phyloP scores from a whole-genome alignment of 1,140 invertebrate species.

The Chionoecetes opilio region DNA sequence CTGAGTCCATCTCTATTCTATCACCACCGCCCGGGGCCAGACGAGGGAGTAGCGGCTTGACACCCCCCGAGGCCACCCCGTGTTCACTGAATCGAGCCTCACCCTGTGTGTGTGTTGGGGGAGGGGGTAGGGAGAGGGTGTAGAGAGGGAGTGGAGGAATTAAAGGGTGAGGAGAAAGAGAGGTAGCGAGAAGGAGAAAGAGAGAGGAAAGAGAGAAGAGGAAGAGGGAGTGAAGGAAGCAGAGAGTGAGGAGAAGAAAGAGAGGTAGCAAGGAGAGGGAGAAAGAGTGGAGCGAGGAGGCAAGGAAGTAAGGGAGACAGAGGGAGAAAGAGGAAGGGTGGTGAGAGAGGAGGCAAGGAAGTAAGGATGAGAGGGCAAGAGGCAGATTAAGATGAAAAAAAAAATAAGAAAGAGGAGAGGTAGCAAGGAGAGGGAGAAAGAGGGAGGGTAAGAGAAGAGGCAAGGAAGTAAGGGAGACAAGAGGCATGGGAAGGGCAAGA shows the following conservation, averaged over 20 bases:
- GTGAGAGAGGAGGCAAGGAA: neutral
- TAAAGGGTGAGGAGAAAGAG: neutral
- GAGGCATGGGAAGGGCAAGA: neutral
- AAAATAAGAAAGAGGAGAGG: conserved; percentile 14
- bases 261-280: neutral
- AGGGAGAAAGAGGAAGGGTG: too few relatives aligned
- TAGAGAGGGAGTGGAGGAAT: neutral
- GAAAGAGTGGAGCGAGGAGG: conserved; percentile 7
- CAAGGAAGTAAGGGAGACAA: conserved; percentile 36
- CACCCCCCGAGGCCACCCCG: conserved; percentile 24
- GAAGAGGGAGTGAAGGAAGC: neutral
- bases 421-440: neutral
- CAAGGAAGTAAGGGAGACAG: neutral
- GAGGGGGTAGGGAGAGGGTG: neutral
- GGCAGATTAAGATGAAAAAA: neutral
- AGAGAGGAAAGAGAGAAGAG: neutral
- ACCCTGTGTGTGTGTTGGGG: neutral
- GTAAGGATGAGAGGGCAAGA: neutral
- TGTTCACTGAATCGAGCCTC: neutral
- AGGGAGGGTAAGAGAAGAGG: neutral
- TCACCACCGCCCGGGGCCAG: neutral
- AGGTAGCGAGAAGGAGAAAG: neutral
- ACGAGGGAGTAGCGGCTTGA: neutral
- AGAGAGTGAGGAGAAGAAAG: neutral
- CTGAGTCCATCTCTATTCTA: neutral